These are phyloP conservation scores for Neodiprion pinetum DNA, from an alignment of 1,140 invertebrate genomes.

Conservation along the genomic window DNA sequence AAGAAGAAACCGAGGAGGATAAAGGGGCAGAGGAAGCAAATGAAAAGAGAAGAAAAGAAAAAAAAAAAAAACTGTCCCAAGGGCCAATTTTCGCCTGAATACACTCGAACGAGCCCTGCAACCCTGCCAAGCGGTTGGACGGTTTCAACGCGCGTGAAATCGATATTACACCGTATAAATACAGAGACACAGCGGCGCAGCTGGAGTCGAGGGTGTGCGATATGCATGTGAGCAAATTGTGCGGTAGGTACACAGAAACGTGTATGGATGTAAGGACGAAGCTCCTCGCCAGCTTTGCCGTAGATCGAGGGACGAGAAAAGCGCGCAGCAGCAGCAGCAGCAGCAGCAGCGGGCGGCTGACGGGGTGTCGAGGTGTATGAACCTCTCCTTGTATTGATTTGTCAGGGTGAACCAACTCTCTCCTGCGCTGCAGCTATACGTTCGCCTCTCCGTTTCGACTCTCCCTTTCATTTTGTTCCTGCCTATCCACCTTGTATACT, in stretches of 20 bases:
- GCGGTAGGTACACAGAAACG: constrained; percentile 14
- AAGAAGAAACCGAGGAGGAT: neutral
- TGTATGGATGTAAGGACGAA: constrained; percentile 13
- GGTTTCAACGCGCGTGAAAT: constrained; percentile 37
- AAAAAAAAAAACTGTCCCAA: constrained; percentile 49
- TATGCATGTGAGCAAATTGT: constrained; percentile 1
- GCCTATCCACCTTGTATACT: neutral
- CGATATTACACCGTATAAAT: constrained; percentile 39
- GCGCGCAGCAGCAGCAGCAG: neutral
- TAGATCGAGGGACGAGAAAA: neutral
- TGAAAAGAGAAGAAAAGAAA: constrained; percentile 18
- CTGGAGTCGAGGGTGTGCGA: constrained; percentile 23
- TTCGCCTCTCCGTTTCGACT: neutral
- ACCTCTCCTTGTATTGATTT: constrained; percentile 8
- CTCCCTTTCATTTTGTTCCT: neutral
- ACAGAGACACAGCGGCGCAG: neutral
- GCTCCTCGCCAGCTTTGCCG: neutral
- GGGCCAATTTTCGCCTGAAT: constrained; percentile 51
- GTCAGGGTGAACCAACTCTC: constrained; percentile 16
- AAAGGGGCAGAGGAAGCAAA: neutral
- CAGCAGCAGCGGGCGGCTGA: neutral
- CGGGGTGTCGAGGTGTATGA: constrained; percentile 18
- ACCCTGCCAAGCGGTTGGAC: constrained; percentile 17
- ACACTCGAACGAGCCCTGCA: constrained; percentile 41
- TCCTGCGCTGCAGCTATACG: neutral